Base-by-base conservation (phyloP, 1,140 invertebrate genomes). In the Arctopsyche grandis region DNA sequence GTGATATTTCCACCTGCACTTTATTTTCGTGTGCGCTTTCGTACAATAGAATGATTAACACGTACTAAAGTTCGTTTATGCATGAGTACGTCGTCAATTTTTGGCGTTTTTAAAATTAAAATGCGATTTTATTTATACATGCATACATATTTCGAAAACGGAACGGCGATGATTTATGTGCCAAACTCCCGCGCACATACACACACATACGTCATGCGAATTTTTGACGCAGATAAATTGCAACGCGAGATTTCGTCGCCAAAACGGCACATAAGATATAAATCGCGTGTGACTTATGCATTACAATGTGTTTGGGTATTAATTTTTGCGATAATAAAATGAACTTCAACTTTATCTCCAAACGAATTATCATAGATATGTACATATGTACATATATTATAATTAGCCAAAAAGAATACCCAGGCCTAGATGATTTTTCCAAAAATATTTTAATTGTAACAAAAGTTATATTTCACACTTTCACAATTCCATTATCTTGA, bases 151-250 rank as follows among this genome's bases (percentile, higher is more conserved):
- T 66, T 26, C 22, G 9, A 12, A 24, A 66, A 22, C 22, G 21
- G 24, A 24, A 22, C 22, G 21, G 21, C 63, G 63, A 66, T 66
- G 63, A 66, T 66, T 66, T 66, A 66, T 66, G 21, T 66, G 63
- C 63, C 10, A 66, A 66, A 66, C 63, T 66, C n/a, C 21, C 63
- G 63, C 63, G 29, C 29, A 38, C 29, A 24, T 5, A 66, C 63
- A 7, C 29, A 38, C 29, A 24, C 19, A 66, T 66, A 66, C 63
- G 22, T 22, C 21, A 66, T 66, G 63, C 63, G 63, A 66, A 19
- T 66, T 66, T 66, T 66, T 66, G 63, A 66, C 63, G 24, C 63
- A 66, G 63, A 66, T 66, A 66, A 66, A 66, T 66, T 66, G 63
- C 63, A 66, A 66, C 63, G 22, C 21, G 63, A 66, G 63, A 66